A percentile compares a stretch with the other conserved stretches of the same genome.
These are phyloP conservation scores for Scaptomyza hsui DNA, from an alignment of 1,140 invertebrate species.

Conservation along the genomic window DNA sequence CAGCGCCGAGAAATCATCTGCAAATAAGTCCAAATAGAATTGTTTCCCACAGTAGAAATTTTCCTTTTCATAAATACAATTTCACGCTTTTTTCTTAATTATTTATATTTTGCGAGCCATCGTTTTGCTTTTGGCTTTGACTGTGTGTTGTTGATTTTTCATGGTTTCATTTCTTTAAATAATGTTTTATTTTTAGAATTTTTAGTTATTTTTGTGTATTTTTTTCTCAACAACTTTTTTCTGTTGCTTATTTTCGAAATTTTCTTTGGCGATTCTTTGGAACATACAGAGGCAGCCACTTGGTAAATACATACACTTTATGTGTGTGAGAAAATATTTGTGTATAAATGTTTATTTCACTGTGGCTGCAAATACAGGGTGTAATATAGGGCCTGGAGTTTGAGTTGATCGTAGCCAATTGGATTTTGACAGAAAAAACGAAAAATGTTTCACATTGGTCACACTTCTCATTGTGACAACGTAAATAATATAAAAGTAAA, in stretches of 20 bases:
- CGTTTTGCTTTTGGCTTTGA: conserved; percentile 63
- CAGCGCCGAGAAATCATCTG: conserved; percentile 40
- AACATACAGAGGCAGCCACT: conserved; percentile 63
- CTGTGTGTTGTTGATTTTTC: conserved; percentile 73
- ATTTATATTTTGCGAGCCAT: conserved; percentile 77
- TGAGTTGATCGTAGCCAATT: conserved; percentile 6
- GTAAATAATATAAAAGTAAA: conserved; percentile 14
- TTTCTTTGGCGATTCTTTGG: conserved; percentile 63
- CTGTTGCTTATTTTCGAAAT: conserved; percentile 64
- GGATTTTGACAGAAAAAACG: too few relatives aligned
- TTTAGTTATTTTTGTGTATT: conserved; percentile 80
- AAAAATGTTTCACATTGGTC: background rate
- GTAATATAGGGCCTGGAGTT: conserved; percentile 1
- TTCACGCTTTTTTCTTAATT: conserved; percentile 56
- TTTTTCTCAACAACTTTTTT: conserved; percentile 65
- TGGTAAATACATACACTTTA: conserved; percentile 32
- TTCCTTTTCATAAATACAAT: conserved; percentile 31
- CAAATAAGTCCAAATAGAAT: conserved; percentile 48
- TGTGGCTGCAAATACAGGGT: conserved; percentile 15
- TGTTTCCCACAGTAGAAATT: conserved; percentile 30
- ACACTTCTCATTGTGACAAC: conserved; percentile 4
- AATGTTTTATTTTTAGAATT: conserved; percentile 78
- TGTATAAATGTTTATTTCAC: conserved; percentile 13
- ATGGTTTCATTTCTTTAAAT: conserved; percentile 82
- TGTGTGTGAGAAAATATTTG: conserved; percentile 46